These are phyloP conservation scores for Falco punctatus DNA, from an alignment of 2,113 vertebrate genomes.

Conservation along the genomic window DNA sequence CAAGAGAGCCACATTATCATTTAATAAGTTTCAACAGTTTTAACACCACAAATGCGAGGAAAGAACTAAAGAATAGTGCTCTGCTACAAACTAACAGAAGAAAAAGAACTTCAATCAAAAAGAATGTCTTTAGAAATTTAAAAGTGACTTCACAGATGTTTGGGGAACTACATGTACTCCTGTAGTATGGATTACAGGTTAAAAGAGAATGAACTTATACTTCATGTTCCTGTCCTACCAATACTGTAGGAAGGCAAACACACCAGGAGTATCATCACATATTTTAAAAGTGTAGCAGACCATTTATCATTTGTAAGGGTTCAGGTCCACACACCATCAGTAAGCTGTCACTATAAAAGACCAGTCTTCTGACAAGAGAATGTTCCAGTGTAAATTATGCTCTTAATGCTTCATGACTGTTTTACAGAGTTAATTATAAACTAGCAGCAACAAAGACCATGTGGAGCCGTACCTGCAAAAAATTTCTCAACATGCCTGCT, in stretches of 20 bases:
- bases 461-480: not conserved
- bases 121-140: not conserved
- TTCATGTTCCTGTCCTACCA: not conserved
- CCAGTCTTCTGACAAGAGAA: not conserved
- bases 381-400: not conserved
- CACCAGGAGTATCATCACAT: not conserved
- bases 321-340: not conserved
- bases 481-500: not conserved
- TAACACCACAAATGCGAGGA: not conserved
- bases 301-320: not conserved
- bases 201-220: not conserved
- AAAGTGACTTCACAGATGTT: not conserved
- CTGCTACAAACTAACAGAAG: not conserved
- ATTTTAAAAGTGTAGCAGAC: not conserved
- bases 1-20: not conserved
- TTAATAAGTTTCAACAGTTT: not conserved
- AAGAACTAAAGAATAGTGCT: not conserved
- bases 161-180: not conserved
- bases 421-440: not conserved
- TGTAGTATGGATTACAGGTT: accelerated
- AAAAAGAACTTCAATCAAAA: not conserved
- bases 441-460: not conserved
- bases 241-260: not conserved
- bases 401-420: not conserved
- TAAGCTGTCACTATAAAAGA: not conserved